Evolutionary conservation across 1,140 invertebrate genomes (phyloP), one percentile per base, ranked within the genome.

Genomic region (Drosophila leontia): DNA sequence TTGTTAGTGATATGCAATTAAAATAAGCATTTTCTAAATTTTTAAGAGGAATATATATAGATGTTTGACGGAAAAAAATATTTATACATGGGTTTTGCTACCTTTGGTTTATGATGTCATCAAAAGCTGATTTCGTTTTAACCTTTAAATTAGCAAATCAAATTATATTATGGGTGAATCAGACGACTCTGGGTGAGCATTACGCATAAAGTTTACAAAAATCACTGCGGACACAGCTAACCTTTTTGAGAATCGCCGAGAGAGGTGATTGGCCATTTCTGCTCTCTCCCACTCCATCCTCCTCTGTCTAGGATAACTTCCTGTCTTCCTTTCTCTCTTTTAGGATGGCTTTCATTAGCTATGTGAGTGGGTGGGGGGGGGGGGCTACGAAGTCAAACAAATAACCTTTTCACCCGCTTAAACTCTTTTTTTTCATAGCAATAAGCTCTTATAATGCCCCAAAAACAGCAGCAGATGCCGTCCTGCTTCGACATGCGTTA

Each of bases 121-220:
- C 61, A 44, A 42, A 44, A 42, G 12, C 32, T 29, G n/a, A 67
- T 51, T 67, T 37, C 19, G 3, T 29, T 53, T 67, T 45, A 53
- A 70, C 19, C 47, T 68, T 55, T 70, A 53, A 45, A 70, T 70
- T 70, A 70, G 62, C 47, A 55, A 68, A 68, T 68, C 62, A 45
- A 70, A 53, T 50, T 7, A 5, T 29, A 17, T 35, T 44, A 23
- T 53, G 37, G 42, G 8, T 70, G 59, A 62, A 29, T 62, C 47
- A 62, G 19, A 2, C 11, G 15, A 4, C 19, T 68, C 64, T 63
- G 6, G 26, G 17, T 34, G 12, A 29, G 8, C n/a, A 53, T 67
- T 65, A 35, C 35, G 61, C 67, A 67, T 67, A 35, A 29, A 23
- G n/a, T 23, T 67, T 19, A 37, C 8, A 37, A 7, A 37, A 62